Evolutionary conservation across 2,113 vertebrate genomes (phyloP).

Genomic region (Empidonax traillii): DNA sequence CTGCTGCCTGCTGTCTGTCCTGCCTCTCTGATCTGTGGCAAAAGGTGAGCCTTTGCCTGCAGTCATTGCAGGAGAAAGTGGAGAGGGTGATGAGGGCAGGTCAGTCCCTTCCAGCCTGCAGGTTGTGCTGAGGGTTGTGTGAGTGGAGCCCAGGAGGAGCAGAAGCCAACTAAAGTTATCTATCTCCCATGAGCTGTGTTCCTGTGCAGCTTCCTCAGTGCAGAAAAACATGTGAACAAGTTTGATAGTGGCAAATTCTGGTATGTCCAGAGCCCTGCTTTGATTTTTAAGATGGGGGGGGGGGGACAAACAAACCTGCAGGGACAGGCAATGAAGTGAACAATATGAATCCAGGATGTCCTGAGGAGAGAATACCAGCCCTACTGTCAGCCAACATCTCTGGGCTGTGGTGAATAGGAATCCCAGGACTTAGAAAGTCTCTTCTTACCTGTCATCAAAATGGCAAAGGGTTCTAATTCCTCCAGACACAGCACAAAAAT

Average conservation of each 20-base stretch:
- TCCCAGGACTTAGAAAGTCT: neutral
- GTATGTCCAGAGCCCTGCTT: neutral
- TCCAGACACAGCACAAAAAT: neutral
- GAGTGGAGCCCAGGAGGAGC: neutral
- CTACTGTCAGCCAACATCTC: neutral
- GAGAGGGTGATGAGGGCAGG: neutral
- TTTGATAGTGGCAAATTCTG: neutral
- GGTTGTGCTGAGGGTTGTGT: rapidly evolving
- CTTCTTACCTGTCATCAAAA: neutral
- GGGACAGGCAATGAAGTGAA: neutral
- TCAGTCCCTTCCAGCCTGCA: neutral
- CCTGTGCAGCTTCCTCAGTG: neutral
- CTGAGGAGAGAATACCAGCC: neutral
- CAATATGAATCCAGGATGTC: neutral
- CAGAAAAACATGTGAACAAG: neutral
- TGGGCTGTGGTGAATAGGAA: neutral
- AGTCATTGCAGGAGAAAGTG: neutral
- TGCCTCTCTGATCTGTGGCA: neutral
- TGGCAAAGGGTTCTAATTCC: neutral
- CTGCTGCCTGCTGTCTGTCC: neutral
- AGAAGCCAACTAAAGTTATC: neutral
- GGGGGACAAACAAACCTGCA: neutral
- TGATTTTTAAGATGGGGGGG: neutral
- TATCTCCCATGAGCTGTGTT: rapidly evolving
- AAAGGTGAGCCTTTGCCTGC: neutral